Percentiles rank a stretch among this genome's conserved stretches.
Conservation (phyloP, 2,888 invertebrate species). For the Noctua janthina region DNA sequence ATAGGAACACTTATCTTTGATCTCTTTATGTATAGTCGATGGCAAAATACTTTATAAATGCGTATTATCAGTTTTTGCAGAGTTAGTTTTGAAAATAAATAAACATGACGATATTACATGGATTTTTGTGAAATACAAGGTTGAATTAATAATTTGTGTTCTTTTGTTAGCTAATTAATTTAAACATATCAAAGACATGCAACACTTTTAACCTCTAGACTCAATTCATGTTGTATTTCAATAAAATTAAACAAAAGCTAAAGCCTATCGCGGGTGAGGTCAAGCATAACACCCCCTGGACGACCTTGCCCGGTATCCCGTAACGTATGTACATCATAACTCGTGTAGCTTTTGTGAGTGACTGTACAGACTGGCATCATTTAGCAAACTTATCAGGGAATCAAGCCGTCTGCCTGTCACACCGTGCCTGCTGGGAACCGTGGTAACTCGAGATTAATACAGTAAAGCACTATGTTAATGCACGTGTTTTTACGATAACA, state of each 20-base stretch:
- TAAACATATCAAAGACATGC: constrained; percentile 7
- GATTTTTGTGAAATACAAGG: constrained; percentile 7
- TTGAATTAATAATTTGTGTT: not conserved
- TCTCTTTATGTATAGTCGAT: constrained; percentile 31
- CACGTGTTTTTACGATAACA: constrained; percentile 50
- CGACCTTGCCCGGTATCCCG: constrained; percentile 46
- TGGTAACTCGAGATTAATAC: constrained; percentile 49
- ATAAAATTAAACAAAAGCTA: constrained; percentile 40
- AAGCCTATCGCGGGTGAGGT: constrained; percentile 30
- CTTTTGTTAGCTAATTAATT: constrained; percentile 19
- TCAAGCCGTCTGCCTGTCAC: constrained; percentile 56
- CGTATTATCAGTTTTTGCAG: not conserved
- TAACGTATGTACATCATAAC: constrained; percentile 27
- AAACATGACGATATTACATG: not conserved
- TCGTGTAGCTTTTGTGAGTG: constrained; percentile 40
- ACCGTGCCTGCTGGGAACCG: constrained; percentile 40
- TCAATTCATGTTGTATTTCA: constrained; percentile 39
- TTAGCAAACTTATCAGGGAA: constrained; percentile 71
- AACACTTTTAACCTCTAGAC: constrained; percentile 39
- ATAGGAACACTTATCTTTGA: constrained; percentile 71
- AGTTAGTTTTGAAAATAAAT: not conserved
- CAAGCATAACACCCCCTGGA: constrained; percentile 34
- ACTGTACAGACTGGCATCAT: constrained; percentile 63
- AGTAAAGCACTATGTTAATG: constrained; percentile 42
- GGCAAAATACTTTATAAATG: constrained; percentile 12